Evolutionary conservation across 2,888 invertebrate species (phyloP).

Genomic region (Odontothrips loti): DNA sequence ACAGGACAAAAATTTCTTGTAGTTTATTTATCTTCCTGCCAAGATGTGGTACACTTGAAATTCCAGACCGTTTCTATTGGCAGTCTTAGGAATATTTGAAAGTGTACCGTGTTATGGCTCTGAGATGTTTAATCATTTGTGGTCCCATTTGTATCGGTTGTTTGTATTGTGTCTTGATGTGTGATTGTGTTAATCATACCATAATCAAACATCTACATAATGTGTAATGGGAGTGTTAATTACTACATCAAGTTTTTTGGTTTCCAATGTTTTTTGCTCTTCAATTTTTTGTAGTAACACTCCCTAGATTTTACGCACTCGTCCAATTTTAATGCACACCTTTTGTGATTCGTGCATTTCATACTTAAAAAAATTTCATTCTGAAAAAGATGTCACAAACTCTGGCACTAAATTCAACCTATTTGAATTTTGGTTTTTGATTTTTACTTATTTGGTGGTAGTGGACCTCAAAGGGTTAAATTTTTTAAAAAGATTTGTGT

Average conservation of each 20-base stretch:
- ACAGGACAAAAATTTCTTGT: background rate
- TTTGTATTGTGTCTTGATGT: background rate
- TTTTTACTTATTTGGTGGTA: constrained; percentile 27
- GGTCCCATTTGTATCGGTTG: background rate
- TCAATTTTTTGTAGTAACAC: background rate
- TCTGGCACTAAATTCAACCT: background rate
- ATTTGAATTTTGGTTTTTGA: constrained; percentile 17
- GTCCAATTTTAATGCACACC: background rate
- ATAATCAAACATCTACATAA: constrained; percentile 26
- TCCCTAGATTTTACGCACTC: background rate
- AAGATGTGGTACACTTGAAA: background rate
- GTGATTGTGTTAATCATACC: background rate
- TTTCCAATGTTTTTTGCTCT: constrained; percentile 29
- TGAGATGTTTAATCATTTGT: constrained; percentile 10
- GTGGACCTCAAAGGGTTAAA: constrained; percentile 22
- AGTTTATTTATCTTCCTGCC: background rate
- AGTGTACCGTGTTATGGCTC: background rate
- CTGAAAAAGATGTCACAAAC: background rate
- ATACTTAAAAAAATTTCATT: background rate
- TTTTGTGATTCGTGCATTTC: background rate
- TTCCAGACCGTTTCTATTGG: too few relatives aligned
- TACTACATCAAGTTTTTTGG: constrained; percentile 28
- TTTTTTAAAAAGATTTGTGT: background rate
- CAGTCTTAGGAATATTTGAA: background rate
- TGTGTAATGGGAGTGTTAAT: constrained; percentile 32